phyloP scores from a whole-genome alignment of 2,888 invertebrate genomes.

The Mesoligia furuncula region DNA sequence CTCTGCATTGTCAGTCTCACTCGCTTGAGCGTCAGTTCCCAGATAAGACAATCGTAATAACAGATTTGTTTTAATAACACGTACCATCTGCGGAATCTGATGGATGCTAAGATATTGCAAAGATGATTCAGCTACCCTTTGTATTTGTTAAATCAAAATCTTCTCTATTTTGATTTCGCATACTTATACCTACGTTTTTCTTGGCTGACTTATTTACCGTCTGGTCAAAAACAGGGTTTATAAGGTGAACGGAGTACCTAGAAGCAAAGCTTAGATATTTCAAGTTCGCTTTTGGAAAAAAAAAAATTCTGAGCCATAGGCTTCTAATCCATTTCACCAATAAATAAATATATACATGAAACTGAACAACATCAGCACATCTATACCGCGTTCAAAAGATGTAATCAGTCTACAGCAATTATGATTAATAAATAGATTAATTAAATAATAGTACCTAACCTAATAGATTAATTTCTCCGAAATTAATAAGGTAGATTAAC shows the following conservation, averaged over 20 bases:
- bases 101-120: constrained; percentile 6
- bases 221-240: background rate
- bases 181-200: background rate
- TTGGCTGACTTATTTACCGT: background rate
- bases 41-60: constrained; percentile 41
- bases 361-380: too few relatives aligned
- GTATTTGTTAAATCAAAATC: background rate
- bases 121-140: constrained; percentile 12
- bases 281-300: background rate
- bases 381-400: background rate
- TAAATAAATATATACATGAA: background rate
- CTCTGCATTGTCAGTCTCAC: constrained; percentile 6
- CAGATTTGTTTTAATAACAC: constrained; percentile 50
- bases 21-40: background rate
- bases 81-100: constrained; percentile 44
- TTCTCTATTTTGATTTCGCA: background rate
- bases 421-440: too few relatives aligned
- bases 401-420: background rate
- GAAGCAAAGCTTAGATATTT: background rate
- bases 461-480: too few relatives aligned
- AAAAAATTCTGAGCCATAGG: background rate
- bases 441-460: too few relatives aligned
- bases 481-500: background rate
- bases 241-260: background rate
- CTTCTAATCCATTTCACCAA: background rate